phyloP scores from a whole-genome alignment of 2,797 vertebrate genomes.

The Epinephelus coioides region DNA sequence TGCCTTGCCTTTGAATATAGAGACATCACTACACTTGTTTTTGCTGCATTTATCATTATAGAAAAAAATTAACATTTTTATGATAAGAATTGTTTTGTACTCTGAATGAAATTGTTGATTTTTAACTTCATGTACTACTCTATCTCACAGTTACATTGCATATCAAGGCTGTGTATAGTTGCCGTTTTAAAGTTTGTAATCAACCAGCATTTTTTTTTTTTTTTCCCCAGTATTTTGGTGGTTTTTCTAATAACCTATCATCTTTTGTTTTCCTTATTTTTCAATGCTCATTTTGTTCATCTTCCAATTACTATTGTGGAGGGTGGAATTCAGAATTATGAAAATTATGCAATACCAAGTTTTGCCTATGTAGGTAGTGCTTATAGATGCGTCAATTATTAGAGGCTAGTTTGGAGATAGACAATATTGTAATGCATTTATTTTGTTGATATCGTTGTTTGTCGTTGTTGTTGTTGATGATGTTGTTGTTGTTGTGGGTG shows the following conservation, averaged over 20 bases:
- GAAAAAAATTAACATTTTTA: slow-evolving; percentile 98
- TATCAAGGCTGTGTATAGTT: slow-evolving; percentile 99
- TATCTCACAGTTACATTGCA: slow-evolving; percentile 99
- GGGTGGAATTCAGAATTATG: slow-evolving; percentile 96
- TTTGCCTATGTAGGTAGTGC: slow-evolving; percentile 99
- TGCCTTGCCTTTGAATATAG: slow-evolving; percentile 99
- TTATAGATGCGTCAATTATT: slow-evolving; percentile 99
- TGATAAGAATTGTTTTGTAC: slow-evolving; percentile 99
- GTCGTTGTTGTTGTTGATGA: slow-evolving; percentile 81
- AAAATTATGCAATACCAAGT: slow-evolving; percentile 99
- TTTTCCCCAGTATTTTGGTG: slow-evolving; percentile 92
- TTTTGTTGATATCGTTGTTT: slow-evolving; percentile 87
- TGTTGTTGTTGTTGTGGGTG: slow-evolving; percentile 84
- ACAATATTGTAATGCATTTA: slow-evolving; percentile 91
- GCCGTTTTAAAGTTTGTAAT: slow-evolving; percentile 99
- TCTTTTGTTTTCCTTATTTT: slow-evolving; percentile 89
- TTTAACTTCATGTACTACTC: slow-evolving; percentile 98
- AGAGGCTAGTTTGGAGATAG: slow-evolving; percentile 98
- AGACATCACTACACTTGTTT: slow-evolving; percentile 99
- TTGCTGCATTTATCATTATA: slow-evolving; percentile 99
- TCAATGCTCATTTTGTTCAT: slow-evolving; percentile 91
- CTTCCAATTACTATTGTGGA: slow-evolving; percentile 98
- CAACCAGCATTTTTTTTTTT: slow-evolving; percentile 92
- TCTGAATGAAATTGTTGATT: slow-evolving; percentile 98
- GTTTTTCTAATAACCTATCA: slow-evolving; percentile 92